These are phyloP conservation scores for Oasisia sp. DNA, from an alignment of 2,888 invertebrate species.

Conservation along the genomic window DNA sequence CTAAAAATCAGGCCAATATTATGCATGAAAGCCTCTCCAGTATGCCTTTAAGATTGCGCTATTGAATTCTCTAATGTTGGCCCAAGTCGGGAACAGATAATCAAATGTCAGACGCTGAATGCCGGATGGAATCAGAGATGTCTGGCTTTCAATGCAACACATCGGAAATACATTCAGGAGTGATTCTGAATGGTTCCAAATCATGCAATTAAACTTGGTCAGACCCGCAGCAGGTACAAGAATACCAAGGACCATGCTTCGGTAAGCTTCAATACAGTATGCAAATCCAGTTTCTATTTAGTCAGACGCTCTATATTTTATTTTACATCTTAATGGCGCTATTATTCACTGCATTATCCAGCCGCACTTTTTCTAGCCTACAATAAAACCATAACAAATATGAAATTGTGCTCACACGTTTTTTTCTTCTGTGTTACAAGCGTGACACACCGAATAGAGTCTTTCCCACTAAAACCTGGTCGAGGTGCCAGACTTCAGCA, in stretches of 20 bases:
- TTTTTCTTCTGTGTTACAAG: neutral
- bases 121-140: neutral
- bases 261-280: neutral
- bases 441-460: neutral
- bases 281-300: neutral
- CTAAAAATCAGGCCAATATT: neutral
- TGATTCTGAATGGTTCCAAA: neutral
- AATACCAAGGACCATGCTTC: neutral
- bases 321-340: neutral
- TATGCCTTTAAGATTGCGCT: neutral
- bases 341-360: neutral
- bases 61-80: neutral
- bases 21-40: neutral
- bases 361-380: neutral
- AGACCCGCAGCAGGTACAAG: neutral
- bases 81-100: neutral
- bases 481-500: neutral
- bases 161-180: neutral
- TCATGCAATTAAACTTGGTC: neutral
- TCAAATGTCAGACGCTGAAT: neutral
- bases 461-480: neutral
- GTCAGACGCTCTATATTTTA: neutral
- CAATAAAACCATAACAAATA: slow-evolving; percentile 10
- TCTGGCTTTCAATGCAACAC: neutral
- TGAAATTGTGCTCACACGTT: neutral